phyloP scores from a whole-genome alignment of 1,140 invertebrate genomes.

The Conopomorpha cramerella region DNA sequence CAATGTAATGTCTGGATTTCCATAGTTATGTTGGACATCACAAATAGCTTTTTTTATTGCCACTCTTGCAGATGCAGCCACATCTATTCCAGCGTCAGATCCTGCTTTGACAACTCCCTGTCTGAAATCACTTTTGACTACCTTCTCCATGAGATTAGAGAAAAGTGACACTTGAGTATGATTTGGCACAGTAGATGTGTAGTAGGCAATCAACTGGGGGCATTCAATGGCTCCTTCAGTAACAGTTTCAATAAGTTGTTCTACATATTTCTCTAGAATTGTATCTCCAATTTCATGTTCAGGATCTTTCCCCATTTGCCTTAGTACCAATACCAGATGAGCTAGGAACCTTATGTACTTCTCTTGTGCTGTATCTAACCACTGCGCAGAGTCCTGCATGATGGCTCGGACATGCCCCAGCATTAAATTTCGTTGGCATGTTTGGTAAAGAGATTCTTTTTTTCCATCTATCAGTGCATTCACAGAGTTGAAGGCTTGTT shows the following conservation, averaged over 20 bases:
- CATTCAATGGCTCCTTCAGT: conserved; percentile 56
- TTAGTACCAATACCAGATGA: conserved; percentile 83
- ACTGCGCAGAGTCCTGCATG: conserved; percentile 40
- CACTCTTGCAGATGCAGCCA: conserved; percentile 80
- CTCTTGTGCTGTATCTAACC: conserved; percentile 34
- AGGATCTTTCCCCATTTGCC: conserved; percentile 72
- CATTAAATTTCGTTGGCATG: conserved; percentile 46
- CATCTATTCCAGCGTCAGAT: conserved; percentile 72
- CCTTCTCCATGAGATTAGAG: conserved; percentile 75
- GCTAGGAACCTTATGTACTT: conserved; percentile 80
- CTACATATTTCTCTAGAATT: conserved; percentile 73
- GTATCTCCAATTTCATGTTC: conserved; percentile 70
- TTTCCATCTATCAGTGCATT: conserved; percentile 48
- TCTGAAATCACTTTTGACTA: conserved; percentile 67
- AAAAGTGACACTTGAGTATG: conserved; percentile 77
- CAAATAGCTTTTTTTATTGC: conserved; percentile 80
- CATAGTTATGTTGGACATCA: conserved; percentile 43
- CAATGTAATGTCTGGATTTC: conserved; percentile 36
- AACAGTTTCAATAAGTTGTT: conserved; percentile 71
- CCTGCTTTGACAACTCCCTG: conserved; percentile 51
- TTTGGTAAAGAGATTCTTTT: conserved; percentile 52
- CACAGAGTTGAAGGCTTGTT: conserved; percentile 70
- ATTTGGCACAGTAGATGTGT: conserved; percentile 75
- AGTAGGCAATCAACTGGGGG: conserved; percentile 81
- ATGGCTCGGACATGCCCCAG: conserved; percentile 46